Conservation (phyloP, 2,888 invertebrate species). For the Operophtera brumata region DNA sequence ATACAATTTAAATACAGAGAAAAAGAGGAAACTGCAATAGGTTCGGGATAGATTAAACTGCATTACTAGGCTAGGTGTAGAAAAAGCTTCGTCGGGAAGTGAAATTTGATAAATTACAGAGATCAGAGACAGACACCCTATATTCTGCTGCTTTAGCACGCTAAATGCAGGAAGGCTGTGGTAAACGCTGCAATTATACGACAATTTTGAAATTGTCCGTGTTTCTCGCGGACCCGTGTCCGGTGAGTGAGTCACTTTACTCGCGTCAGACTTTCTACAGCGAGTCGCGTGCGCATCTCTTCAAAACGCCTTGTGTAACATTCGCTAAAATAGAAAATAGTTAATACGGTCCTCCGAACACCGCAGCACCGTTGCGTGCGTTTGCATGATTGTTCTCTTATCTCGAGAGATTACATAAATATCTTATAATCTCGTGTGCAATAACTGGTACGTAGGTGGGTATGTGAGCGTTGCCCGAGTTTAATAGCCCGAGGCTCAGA, state of each 20-base stretch:
- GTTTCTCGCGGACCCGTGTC: constrained; percentile 43
- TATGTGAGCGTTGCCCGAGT: constrained; percentile 27
- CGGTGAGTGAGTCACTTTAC: constrained; percentile 63
- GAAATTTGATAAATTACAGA: constrained; percentile 32
- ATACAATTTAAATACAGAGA: not conserved
- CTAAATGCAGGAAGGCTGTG: constrained; percentile 51
- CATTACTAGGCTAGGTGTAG: constrained; percentile 9
- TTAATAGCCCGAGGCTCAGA: constrained; percentile 18
- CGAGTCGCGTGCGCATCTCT: constrained; percentile 56
- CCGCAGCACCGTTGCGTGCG: constrained; percentile 30
- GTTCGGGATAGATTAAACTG: constrained; percentile 5
- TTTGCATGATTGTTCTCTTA: constrained; percentile 32
- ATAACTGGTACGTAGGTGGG: constrained; percentile 27
- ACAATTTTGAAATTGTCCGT: constrained; percentile 57
- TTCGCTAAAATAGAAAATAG: constrained; percentile 71
- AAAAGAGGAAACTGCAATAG: constrained; percentile 11
- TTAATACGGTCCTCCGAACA: constrained; percentile 46
- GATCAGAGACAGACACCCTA: constrained; percentile 33
- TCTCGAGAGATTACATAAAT: constrained; percentile 30
- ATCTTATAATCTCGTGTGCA: constrained; percentile 30
- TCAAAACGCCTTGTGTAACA: constrained; percentile 61
- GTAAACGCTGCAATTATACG: constrained; percentile 53
- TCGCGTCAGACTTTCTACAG: constrained; percentile 62
- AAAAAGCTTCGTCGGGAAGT: constrained; percentile 26
- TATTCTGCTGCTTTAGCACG: constrained; percentile 36